Evolutionary conservation across 2,888 invertebrate species (phyloP).

Genomic region (Lasiommata megera): DNA sequence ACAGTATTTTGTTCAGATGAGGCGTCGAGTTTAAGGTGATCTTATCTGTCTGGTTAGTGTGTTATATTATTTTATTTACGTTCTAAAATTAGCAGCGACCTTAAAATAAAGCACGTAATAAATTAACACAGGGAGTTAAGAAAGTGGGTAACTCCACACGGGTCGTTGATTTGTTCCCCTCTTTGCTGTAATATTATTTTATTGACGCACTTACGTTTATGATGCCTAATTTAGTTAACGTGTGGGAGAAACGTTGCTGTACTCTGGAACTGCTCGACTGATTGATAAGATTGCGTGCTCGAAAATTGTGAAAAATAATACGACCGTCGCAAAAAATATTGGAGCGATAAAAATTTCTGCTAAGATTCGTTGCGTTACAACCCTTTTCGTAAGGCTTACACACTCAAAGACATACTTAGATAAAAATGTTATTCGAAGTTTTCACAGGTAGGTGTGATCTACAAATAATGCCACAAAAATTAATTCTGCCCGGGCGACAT

Average conservation of each 20-base stretch:
- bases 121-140: neutral
- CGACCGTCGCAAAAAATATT: neutral
- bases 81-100: neutral
- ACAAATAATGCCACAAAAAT: too few relatives aligned
- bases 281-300: neutral
- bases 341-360: neutral
- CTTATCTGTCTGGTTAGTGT: too few relatives aligned
- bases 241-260: neutral
- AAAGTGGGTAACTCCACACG: constrained; percentile 1
- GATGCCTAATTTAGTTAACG: neutral
- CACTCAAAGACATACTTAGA: too few relatives aligned
- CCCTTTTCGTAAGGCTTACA: too few relatives aligned
- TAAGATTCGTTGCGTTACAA: neutral
- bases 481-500: too few relatives aligned
- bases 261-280: neutral
- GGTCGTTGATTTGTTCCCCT: constrained; percentile 9
- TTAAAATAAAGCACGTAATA: constrained; percentile 1
- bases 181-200: constrained; percentile 2
- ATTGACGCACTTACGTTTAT: constrained; percentile 7
- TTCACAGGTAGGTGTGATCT: too few relatives aligned
- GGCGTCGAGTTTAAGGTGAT: too few relatives aligned
- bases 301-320: neutral
- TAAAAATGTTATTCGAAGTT: too few relatives aligned
- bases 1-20: too few relatives aligned
- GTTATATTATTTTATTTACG: neutral